phyloP scores from a whole-genome alignment of 2,113 vertebrate species.

The Jaculus jaculus region DNA sequence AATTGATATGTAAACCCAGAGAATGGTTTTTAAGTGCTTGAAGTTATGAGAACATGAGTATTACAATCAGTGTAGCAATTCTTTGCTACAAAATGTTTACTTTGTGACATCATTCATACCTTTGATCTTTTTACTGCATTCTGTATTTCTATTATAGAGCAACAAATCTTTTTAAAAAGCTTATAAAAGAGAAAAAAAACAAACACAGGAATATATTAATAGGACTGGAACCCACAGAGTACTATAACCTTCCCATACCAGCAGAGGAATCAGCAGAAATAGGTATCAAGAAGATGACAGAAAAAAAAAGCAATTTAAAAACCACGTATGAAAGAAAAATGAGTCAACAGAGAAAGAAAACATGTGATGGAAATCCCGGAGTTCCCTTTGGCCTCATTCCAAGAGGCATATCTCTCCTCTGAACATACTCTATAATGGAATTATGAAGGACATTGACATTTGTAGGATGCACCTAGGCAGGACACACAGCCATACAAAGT shows the following conservation, averaged over 20 bases:
- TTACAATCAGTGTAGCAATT: not conserved
- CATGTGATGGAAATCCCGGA: not conserved
- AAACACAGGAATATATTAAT: not conserved
- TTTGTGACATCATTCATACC: not conserved
- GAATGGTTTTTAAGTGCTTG: slow-evolving; percentile 23
- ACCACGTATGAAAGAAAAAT: not conserved
- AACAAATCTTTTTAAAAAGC: not conserved
- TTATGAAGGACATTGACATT: not conserved
- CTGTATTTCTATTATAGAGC: slow-evolving; percentile 11
- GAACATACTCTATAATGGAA: not conserved
- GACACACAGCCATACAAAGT: not conserved
- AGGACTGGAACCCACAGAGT: not conserved
- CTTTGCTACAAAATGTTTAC: slow-evolving; percentile 26
- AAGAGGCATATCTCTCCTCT: not conserved
- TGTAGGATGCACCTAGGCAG: not conserved
- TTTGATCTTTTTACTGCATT: slow-evolving; percentile 5
- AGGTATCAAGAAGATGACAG: not conserved
- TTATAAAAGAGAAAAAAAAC: not conserved
- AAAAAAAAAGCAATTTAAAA: slow-evolving; percentile 5
- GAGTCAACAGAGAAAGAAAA: not conserved
- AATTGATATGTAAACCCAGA: not conserved
- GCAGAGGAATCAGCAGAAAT: not conserved
- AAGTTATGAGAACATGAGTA: not conserved
- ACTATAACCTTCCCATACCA: not conserved
- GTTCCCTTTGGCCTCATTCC: not conserved